Evolutionary conservation across 2,888 invertebrate species (phyloP), one percentile per base, ranked within the genome.

Genomic region (Gymnoscelis rufifasciata): DNA sequence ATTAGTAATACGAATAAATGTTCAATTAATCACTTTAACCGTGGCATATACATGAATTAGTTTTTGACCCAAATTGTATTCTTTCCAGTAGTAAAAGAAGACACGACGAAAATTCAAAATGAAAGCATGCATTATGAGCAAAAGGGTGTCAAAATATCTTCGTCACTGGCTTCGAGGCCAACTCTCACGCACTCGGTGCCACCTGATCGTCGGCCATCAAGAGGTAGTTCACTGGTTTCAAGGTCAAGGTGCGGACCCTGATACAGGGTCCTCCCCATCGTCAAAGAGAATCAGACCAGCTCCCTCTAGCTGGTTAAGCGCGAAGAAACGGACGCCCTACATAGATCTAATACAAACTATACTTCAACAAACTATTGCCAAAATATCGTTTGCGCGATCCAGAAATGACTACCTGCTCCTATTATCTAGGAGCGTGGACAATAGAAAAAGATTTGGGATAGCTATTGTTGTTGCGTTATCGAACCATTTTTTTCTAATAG

Each of bases 291-390:
- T 78, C 54, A 52, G 49, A 45, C 75, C 79, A 83, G 86, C 71
- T 79, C 81, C 75, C 54, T 39, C 14, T 1, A 1, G 74, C 86
- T 83, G 80, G 76, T 66, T 78, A 33, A 65, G 78, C 77, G 77
- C 74, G 83, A 68, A 84, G 87, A 83, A 68, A 83, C 75, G 84
- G 86, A 87, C 86, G 71, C 71, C 83, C 68, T 48, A 45, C 2
- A 1, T 0, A 4, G 14, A 5, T 12, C 13, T 12, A 36, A 15
- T 38, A 23, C 11, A 42, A 41, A 23, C 36, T 51, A 35, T 66
- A 72, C 68, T 57, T 68, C 52, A 56, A 26, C 24, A 3, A 53
- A 61, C 53, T 47, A 40, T 33, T 47, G 42, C 19, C 53, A 71
- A 80, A 78, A 82, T 57, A 58, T 76, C 59, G 47, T 50, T 59